A percentile compares a stretch with the other conserved stretches of the same genome.
phyloP scores from a whole-genome alignment of 1,140 invertebrate species.

The Camponotus pennsylvanicus region DNA sequence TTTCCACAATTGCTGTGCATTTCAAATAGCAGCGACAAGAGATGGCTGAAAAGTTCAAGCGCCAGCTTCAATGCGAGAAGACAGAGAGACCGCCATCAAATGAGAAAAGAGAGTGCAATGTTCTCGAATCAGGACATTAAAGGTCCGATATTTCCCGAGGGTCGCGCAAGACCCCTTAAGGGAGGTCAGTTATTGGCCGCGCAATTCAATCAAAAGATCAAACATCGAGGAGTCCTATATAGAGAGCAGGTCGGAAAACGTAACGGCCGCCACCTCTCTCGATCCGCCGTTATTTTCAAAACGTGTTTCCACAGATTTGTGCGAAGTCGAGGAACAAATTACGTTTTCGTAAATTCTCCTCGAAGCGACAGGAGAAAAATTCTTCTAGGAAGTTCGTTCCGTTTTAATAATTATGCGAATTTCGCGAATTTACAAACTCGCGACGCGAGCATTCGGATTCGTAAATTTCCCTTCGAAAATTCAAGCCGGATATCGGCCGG shows the following conservation, averaged over 20 bases:
- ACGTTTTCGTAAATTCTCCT: conserved; percentile 12
- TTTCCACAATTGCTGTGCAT: neutral
- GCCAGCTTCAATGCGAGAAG: conserved; percentile 1
- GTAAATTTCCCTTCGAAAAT: conserved; percentile 37
- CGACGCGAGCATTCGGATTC: neutral
- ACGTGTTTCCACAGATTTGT: conserved; percentile 41
- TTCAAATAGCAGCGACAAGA: neutral
- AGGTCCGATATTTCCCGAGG: conserved; percentile 75
- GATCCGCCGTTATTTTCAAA: conserved; percentile 52
- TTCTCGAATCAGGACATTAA: conserved; percentile 62
- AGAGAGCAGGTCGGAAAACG: conserved; percentile 40
- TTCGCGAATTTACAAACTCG: conserved; percentile 4
- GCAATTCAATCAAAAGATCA: conserved; percentile 78
- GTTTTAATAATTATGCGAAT: neutral
- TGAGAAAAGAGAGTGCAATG: conserved; percentile 26
- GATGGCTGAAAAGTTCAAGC: conserved; percentile 11
- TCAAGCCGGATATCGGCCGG: conserved; percentile 20
- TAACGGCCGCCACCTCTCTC: neutral
- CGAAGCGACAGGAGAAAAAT: neutral
- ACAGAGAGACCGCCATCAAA: conserved; percentile 10
- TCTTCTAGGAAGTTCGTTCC: neutral
- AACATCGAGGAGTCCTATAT: conserved; percentile 64
- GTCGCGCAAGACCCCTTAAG: conserved; percentile 69
- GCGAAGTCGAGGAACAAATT: conserved; percentile 48
- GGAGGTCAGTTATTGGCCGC: conserved; percentile 76